Evolutionary conservation across 2,888 invertebrate species (phyloP), one percentile per base, ranked within the genome.

Genomic region (Alitta virens): DNA sequence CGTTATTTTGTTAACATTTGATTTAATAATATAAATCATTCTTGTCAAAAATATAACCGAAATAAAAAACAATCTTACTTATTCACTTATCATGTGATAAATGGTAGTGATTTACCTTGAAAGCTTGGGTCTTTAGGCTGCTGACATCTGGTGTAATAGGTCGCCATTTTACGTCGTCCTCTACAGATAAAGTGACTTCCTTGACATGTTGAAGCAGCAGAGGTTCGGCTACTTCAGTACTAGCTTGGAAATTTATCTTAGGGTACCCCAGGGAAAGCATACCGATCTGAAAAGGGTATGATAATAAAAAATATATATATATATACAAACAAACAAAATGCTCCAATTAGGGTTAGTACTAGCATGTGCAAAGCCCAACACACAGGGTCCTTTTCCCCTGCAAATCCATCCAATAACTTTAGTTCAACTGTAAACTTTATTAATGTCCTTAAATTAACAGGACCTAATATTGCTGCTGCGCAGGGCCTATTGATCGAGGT

Each of bases 191-290:
- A 18, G 66, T 24, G 16, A 38, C 27, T 24, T 68, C 70, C 42
- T 65, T 63, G 1, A 78, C 72, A 27, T 68, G 57, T 2, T 64
- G 62, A n/a, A 76, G 62, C 51, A 79, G 63, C 24, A 68, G 68
- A 0, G 69, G 64, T 46, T 71, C 65, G 0, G 73, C 71, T 40
- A 65, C 69, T 21, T 73, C 69, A 58, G 71, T 78, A 2, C 55
- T 56, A 52, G 73, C 74, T 66, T 78, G 78, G 66, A 79, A 77
- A 67, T 76, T 78, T 16, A 78, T 74, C 56, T 77, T 68, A 0
- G 76, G 76, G 64, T 71, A 75, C 58, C 71, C 73, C 56, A 77
- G 67, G 5, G 78, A 75, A 63, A 77, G 65, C 53, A 78, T 72
- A 2, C 79, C 78, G 59, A 78, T 71, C 78, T 78, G 67, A 0